Evolutionary conservation across 2,113 vertebrate species (phyloP).

Genomic region (Urocitellus parryii): DNA sequence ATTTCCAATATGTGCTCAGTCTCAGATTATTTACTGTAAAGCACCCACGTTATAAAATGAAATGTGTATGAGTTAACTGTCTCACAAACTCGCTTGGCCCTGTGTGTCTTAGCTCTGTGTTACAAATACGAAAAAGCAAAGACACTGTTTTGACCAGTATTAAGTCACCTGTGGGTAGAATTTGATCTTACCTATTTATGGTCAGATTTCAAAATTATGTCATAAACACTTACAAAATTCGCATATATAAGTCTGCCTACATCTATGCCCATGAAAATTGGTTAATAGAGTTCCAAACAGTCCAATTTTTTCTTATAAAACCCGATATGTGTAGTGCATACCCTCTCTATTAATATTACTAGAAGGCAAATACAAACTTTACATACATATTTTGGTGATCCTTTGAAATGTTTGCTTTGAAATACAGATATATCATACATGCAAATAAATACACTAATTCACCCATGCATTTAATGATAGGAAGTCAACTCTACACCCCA

Average conservation of each 20-base stretch:
- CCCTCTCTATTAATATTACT: slow-evolving; percentile 76
- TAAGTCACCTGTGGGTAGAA: slow-evolving; percentile 75
- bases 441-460: slow-evolving; percentile 84
- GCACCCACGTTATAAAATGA: slow-evolving; percentile 63
- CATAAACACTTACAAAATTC: slow-evolving; percentile 72
- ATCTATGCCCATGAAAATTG: slow-evolving; percentile 80
- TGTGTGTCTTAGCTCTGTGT: background rate
- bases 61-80: slow-evolving; percentile 60
- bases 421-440: slow-evolving; percentile 83
- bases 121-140: slow-evolving; percentile 27
- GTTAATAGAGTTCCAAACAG: slow-evolving; percentile 77
- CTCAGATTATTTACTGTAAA: slow-evolving; percentile 71
- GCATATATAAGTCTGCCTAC: slow-evolving; percentile 74
- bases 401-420: slow-evolving; percentile 86
- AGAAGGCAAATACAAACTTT: slow-evolving; percentile 84
- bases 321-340: slow-evolving; percentile 60
- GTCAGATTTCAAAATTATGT: slow-evolving; percentile 71
- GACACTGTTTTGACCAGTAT: slow-evolving; percentile 16
- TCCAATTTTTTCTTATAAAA: slow-evolving; percentile 78
- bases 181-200: slow-evolving; percentile 65
- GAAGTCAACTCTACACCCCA: slow-evolving; percentile 80
- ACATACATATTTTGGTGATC: slow-evolving; percentile 81
- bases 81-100: slow-evolving; percentile 21
- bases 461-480: slow-evolving; percentile 83
- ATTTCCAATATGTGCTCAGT: slow-evolving; percentile 68